These are phyloP conservation scores for Crotalus helleri DNA, from an alignment of 2,113 vertebrate species.

Conservation along the genomic window DNA sequence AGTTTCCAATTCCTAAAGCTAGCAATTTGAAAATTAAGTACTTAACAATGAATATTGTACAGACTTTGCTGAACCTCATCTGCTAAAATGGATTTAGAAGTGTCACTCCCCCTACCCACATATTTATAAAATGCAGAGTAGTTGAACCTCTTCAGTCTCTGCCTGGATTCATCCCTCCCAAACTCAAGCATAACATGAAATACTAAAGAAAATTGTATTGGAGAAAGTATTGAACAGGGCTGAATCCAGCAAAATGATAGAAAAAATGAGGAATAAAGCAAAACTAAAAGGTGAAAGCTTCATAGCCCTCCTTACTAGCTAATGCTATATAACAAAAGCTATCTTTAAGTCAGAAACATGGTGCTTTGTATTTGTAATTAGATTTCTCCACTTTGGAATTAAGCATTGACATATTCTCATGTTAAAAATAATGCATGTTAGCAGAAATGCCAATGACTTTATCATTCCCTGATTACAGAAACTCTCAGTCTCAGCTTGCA, in stretches of 20 bases:
- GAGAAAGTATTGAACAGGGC: not conserved
- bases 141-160: not conserved
- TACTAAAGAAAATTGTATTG: not conserved
- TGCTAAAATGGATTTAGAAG: not conserved
- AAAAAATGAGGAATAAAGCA: not conserved
- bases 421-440: not conserved
- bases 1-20: not conserved
- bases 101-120: not conserved
- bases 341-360: not conserved
- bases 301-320: not conserved
- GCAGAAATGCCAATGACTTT: not conserved
- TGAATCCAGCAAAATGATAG: not conserved
- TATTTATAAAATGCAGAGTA: not conserved
- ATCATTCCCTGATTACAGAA: slow-evolving; percentile 4
- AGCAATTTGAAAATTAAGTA: not conserved
- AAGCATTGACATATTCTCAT: not conserved
- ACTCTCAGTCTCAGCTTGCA: slow-evolving; percentile 36
- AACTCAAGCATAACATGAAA: not conserved
- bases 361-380: not conserved
- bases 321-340: not conserved
- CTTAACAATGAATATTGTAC: not conserved
- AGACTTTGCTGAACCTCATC: not conserved
- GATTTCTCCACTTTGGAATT: slow-evolving; percentile 1
- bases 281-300: not conserved
- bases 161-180: not conserved